phyloP scores from a whole-genome alignment of 2,797 vertebrate genomes.

The Anniella stebbinsi region DNA sequence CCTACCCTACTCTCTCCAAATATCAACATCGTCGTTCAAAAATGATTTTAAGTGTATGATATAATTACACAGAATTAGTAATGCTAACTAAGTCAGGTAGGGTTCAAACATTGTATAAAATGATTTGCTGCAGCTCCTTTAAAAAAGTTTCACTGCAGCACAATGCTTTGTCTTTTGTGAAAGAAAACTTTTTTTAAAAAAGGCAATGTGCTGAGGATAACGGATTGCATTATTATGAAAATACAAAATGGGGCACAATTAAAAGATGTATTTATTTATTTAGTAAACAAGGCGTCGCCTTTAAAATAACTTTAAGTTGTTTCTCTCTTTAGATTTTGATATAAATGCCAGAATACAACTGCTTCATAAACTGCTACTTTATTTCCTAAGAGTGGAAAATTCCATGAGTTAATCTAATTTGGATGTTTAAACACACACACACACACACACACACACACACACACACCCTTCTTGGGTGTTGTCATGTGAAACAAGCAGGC shows the following conservation, averaged over 20 bases:
- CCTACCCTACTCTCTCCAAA: not conserved
- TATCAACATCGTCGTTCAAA: slow-evolving; percentile 49
- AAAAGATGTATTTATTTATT: slow-evolving; percentile 4
- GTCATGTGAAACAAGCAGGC: slow-evolving; percentile 42
- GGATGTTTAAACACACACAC: slow-evolving; percentile 69
- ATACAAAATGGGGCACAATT: not conserved
- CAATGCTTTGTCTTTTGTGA: slow-evolving; percentile 43
- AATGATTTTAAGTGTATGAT: slow-evolving; percentile 51
- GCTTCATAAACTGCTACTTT: slow-evolving; percentile 77
- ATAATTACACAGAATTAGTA: slow-evolving; percentile 42
- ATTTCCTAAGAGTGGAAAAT: slow-evolving; percentile 78
- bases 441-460: slow-evolving; percentile 60
- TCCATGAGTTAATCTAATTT: slow-evolving; percentile 77
- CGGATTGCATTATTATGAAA: slow-evolving; percentile 5
- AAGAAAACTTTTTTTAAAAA: not conserved
- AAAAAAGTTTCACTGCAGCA: slow-evolving; percentile 19
- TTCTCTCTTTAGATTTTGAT: slow-evolving; percentile 67
- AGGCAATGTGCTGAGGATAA: not conserved
- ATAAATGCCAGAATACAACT: slow-evolving; percentile 72
- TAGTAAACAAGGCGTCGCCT: slow-evolving; percentile 33
- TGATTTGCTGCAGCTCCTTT: not conserved
- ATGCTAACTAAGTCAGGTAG: slow-evolving; percentile 57
- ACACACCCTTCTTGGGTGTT: slow-evolving; percentile 59
- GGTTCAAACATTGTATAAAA: slow-evolving; percentile 27
- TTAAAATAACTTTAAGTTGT: slow-evolving; percentile 67